Base-by-base conservation (phyloP, 2,888 invertebrate genomes). In the Leptinotarsa peninsularis region DNA sequence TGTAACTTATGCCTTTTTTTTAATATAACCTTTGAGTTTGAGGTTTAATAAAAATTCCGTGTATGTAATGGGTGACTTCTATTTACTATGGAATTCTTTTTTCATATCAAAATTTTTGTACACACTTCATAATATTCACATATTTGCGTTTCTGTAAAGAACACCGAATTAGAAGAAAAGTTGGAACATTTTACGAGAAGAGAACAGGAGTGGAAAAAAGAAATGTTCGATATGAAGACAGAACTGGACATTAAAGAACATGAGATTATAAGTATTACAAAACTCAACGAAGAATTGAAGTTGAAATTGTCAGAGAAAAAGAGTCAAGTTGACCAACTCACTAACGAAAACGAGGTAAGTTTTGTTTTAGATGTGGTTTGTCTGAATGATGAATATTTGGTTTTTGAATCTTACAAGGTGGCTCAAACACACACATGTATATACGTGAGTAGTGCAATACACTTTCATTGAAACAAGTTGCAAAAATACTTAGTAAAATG, bases 271-370 rank as follows among this genome's bases (percentile, higher is more conserved):
- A 75, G 77, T 7, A 58, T 83, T 17, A 76, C 77, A 67, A 81
- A 83, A 74, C 73, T 79, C 1, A 81, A 81, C 52, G 77, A 82
- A 14, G 82, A 82, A 49, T 71, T 84, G 14, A 80, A 80, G 71
- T n/a, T 43, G 5, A 76, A 82, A 72, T 71, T 83, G 7, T 71
- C 74, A 5, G 80, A 84, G 66, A 82, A 84, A 70, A 79, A 79
- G 43, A 81, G 82, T 23, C 60, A 81, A 23, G 75, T 84, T 14
- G 78, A 81, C 74, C 81, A 84, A 74, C 78, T 82, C 33, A 75
- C 69, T 14, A 81, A 82, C 54, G 81, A 83, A 75, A 82, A 81
- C 73, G 82, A 85, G 73, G 83, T 83, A 79, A 78, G 75, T 74
- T 73, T 10, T 43, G 43, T 43, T 43, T 43, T 10, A 10, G 43